A percentile compares a stretch with the other conserved stretches of the same genome.
Evolutionary conservation across 2,888 invertebrate genomes (phyloP).

Genomic region (Myopa tessellatipennis): DNA sequence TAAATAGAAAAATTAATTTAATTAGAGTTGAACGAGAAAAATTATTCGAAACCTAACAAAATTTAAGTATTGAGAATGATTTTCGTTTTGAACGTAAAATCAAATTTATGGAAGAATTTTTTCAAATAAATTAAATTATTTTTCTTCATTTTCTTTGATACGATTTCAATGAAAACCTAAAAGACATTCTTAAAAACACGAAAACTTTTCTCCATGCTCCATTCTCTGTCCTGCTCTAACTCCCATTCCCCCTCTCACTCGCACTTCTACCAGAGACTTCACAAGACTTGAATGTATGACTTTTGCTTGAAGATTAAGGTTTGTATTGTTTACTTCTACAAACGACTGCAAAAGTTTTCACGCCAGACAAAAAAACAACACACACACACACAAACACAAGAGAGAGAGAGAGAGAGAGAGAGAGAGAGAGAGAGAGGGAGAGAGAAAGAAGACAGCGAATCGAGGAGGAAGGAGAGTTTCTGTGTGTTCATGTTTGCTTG

Average conservation of each 20-base stretch:
- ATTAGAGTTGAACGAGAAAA: no score
- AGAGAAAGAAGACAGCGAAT: neutral
- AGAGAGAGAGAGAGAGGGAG: neutral
- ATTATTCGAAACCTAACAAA: no score
- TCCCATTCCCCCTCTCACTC: neutral
- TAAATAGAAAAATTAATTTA: no score
- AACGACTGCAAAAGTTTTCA: slow-evolving; percentile 11
- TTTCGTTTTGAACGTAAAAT: no score
- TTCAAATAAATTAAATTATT: no score
- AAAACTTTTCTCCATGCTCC: no score
- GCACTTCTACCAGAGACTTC: neutral
- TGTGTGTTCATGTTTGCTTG: neutral
- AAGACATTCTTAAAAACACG: no score
- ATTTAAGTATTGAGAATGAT: no score
- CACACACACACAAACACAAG: neutral
- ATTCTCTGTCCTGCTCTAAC: no score
- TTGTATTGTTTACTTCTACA: slow-evolving; percentile 14
- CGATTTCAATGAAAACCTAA: no score
- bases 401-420: neutral
- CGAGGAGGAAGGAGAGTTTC: neutral
- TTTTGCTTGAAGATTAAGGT: neutral
- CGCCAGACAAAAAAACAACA: neutral
- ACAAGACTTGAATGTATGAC: slow-evolving; percentile 16
- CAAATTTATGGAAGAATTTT: no score
- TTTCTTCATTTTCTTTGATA: no score